phyloP scores from a whole-genome alignment of 2,888 invertebrate genomes.

The Physocephala rufipes region DNA sequence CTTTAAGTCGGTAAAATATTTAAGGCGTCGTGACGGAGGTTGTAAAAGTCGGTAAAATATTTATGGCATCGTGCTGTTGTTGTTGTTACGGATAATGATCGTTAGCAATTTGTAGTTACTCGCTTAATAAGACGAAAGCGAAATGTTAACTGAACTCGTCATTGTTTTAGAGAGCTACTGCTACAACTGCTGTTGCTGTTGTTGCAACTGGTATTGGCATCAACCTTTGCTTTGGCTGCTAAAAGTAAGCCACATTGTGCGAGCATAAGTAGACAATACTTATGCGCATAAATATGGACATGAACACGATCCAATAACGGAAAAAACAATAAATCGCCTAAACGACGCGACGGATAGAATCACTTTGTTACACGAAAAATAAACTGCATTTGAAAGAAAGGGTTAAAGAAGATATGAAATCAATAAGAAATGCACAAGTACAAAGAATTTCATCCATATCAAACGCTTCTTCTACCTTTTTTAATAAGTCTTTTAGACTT shows the following conservation, averaged over 20 bases:
- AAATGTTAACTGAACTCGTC: constrained; percentile 20
- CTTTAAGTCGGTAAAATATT: constrained; percentile 1
- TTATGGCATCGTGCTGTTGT: neutral
- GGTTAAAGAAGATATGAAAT: too few relatives aligned
- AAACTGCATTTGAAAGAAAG: too few relatives aligned
- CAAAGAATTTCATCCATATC: too few relatives aligned
- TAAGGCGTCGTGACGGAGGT: too few relatives aligned
- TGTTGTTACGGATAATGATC: neutral
- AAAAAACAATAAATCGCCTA: too few relatives aligned
- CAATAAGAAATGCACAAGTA: too few relatives aligned
- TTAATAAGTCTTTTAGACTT: too few relatives aligned
- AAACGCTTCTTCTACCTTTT: too few relatives aligned
- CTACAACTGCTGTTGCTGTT: neutral
- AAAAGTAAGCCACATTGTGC: constrained; percentile 5
- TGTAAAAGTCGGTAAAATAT: neutral
- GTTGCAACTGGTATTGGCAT: neutral
- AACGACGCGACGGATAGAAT: too few relatives aligned
- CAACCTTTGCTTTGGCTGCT: too few relatives aligned
- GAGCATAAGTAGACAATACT: neutral
- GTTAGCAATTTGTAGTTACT: neutral
- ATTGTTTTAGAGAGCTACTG: constrained; percentile 11
- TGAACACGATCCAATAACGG: neutral
- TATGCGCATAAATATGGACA: neutral
- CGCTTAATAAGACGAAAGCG: constrained; percentile 27
- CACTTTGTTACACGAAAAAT: too few relatives aligned